These are phyloP conservation scores for Oscheius sp. DNA, from an alignment of 2,888 invertebrate genomes.

Conservation along the genomic window DNA sequence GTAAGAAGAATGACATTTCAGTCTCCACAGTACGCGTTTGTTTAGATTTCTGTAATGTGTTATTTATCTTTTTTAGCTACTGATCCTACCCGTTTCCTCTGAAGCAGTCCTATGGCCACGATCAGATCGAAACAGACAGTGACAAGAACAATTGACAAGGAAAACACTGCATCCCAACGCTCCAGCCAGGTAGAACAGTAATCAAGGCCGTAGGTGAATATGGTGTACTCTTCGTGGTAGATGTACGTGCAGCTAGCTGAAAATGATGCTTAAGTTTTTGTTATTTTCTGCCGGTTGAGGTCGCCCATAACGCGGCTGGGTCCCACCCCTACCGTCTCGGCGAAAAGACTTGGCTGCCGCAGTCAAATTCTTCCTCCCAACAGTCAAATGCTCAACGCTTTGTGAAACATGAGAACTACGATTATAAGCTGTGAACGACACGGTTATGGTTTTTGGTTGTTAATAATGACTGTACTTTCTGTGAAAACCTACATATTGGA, in stretches of 20 bases:
- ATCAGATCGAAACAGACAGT: conserved; percentile 13
- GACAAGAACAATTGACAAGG: background rate
- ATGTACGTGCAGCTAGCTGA: conserved; percentile 20
- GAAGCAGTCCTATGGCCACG: conserved; percentile 13
- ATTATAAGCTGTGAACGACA: no score
- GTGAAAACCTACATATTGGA: conserved; percentile 8
- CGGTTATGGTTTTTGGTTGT: no score
- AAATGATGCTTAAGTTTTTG: background rate
- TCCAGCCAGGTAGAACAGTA: conserved; percentile 3
- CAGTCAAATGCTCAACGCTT: no score
- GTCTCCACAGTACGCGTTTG: conserved; percentile 21
- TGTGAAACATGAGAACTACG: no score
- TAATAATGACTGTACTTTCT: no score
- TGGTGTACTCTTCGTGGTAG: conserved; percentile 25
- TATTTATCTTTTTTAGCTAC: background rate
- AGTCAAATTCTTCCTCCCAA: no score
- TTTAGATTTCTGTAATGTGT: conserved; percentile 16
- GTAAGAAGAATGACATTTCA: conserved; percentile 29
- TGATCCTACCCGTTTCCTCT: background rate
- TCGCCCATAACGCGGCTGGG: no score
- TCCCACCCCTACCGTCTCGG: no score
- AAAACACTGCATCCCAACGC: conserved; percentile 2
- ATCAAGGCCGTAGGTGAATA: conserved; percentile 22
- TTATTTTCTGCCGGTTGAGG: background rate
- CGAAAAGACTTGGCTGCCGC: no score